Base-by-base conservation (phyloP, 2,888 invertebrate species). In the Oxyteleia sp. region DNA sequence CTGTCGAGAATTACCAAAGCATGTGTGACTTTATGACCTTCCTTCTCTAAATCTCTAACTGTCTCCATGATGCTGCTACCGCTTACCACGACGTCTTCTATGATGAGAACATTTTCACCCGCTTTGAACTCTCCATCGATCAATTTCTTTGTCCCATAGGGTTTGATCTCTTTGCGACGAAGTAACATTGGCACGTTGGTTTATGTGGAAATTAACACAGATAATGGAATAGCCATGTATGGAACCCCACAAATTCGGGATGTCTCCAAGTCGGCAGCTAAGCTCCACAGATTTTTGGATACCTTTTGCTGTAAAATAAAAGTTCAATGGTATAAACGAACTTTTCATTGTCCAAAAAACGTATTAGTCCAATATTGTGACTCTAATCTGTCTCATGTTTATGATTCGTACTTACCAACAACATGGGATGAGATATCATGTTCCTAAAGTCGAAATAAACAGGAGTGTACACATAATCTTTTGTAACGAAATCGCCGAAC, bases 1-100 rank as follows among this genome's bases (percentile, higher is more conserved):
- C 99, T 95, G 91, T 99, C 97, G 47, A 99, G 94, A 64, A 99
- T 95, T 0, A 99, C 97, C n/a, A 99, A 94, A 0, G 97, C 97
- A 91, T 98, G 96, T 0, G 94, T 95, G 0, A 97, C 96, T 49
- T 94, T 88, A 7, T 96, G 93, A 0, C 96, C 96, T 90, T 95
- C 96, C 68, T 94, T 94, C 71, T 94, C 94, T 74, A 97, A 93
- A 92, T 96, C 98, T 87, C 95, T 94, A 0, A 96, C 97, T 0
- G 99, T 99, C 92, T 99, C 99, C 82, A 98, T 93, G 59, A 99
- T 96, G 93, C 99, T 99, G n/a, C 97, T 96, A 0, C 99, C 99
- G 66, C 98, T 98, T 0, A 97, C 97, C 0, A 98, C 96, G 0
- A 99, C 98, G 94, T 99, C 99, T 94, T 99, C 99, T 69, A 99